phyloP scores from a whole-genome alignment of 1,140 invertebrate genomes.

The Zaprionus kolodkinae region DNA sequence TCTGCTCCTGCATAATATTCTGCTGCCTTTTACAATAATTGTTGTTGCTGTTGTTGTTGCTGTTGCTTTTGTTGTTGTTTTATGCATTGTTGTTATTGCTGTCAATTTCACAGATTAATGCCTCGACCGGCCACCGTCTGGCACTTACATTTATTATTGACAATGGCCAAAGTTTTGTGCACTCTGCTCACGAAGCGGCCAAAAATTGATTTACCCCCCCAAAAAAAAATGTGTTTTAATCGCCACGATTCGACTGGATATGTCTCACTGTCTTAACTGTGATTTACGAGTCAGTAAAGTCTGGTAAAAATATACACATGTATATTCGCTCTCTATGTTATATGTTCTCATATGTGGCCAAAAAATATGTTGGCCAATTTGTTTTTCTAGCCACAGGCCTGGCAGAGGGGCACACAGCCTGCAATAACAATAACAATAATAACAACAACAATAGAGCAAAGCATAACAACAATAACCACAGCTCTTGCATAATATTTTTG shows the following conservation, averaged over 20 bases:
- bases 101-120: conserved; percentile 80
- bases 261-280: conserved; percentile 33
- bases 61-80: neutral
- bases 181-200: conserved; percentile 48
- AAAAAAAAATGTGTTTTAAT: conserved; percentile 63
- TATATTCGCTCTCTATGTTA: neutral
- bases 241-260: conserved; percentile 11
- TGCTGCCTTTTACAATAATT: conserved; percentile 2
- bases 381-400: conserved; percentile 28
- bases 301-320: neutral
- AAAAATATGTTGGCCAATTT: conserved; percentile 35
- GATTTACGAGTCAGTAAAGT: conserved; percentile 1
- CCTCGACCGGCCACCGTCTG: conserved; percentile 45
- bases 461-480: neutral
- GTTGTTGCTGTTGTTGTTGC: conserved; percentile 4
- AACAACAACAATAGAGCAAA: conserved; percentile 15
- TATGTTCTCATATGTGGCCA: neutral
- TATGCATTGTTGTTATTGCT: conserved; percentile 37
- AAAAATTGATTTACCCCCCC: conserved; percentile 67
- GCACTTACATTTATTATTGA: conserved; percentile 75
- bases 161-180: conserved; percentile 67
- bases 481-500: conserved; percentile 28
- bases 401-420: neutral
- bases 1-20: conserved; percentile 2
- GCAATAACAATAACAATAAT: neutral